phyloP scores from a whole-genome alignment of 2,797 vertebrate species.

The Falco novaeseelandiae region DNA sequence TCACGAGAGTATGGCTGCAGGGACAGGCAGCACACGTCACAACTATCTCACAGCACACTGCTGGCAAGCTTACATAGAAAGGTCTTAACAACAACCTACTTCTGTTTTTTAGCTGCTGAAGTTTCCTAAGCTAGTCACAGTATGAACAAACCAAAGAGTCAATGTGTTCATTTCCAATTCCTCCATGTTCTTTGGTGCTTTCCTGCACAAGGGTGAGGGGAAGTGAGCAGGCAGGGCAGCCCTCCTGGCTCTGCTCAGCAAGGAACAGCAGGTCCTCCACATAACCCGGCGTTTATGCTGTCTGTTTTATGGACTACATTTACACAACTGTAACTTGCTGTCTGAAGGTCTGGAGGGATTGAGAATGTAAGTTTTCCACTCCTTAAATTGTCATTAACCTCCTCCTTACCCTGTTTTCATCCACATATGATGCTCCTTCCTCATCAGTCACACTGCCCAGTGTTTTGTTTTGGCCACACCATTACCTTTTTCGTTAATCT shows the following conservation, averaged over 20 bases:
- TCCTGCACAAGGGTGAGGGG: not conserved
- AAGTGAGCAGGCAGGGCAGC: not conserved
- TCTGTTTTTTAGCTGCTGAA: not conserved
- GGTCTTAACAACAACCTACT: not conserved
- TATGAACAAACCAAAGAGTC: not conserved
- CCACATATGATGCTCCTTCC: not conserved
- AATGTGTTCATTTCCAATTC: not conserved
- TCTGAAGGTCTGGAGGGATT: not conserved
- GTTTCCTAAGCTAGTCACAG: not conserved
- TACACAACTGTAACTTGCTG: not conserved
- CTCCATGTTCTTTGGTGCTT: not conserved
- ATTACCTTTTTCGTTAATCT: not conserved
- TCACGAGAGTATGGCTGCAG: accelerated
- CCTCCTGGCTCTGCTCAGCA: not conserved
- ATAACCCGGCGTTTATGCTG: accelerated
- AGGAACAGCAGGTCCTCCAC: not conserved
- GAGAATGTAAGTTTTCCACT: not conserved
- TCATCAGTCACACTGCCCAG: not conserved
- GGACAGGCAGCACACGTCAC: not conserved
- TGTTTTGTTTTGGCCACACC: not conserved
- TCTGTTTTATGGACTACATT: not conserved
- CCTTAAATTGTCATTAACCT: not conserved
- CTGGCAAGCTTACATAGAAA: not conserved
- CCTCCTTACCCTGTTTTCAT: not conserved
- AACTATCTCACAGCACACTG: not conserved